Evolutionary conservation across 2,888 invertebrate genomes (phyloP).

Genomic region (Seira sanloemensis): DNA sequence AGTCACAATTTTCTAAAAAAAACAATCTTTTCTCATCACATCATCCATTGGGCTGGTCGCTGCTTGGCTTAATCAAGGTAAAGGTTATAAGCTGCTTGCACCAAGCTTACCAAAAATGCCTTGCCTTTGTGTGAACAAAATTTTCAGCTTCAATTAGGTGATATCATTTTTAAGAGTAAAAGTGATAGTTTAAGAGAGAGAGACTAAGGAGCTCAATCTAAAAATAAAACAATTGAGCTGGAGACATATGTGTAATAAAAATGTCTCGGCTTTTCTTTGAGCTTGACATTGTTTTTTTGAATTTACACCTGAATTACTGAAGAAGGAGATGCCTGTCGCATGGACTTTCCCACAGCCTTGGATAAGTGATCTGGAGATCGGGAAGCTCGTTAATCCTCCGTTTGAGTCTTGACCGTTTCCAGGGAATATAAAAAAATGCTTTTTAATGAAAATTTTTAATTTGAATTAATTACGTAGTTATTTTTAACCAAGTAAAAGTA

Average conservation of each 20-base stretch:
- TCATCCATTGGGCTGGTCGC: neutral
- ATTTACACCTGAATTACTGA: neutral
- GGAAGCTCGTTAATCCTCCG: neutral
- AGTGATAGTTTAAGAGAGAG: neutral
- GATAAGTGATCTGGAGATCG: neutral
- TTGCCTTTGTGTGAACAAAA: neutral
- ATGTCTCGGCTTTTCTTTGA: neutral
- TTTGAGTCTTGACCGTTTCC: neutral
- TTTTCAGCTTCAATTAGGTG: slow-evolving; percentile 1
- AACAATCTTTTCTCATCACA: neutral
- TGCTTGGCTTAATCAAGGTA: no score
- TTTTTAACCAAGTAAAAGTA: no score
- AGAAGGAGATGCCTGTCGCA: neutral
- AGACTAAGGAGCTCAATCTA: neutral
- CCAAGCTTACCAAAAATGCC: neutral
- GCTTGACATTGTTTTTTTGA: neutral
- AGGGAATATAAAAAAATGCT: neutral
- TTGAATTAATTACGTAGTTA: no score
- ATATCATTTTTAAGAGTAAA: slow-evolving; percentile 2
- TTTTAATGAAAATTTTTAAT: neutral
- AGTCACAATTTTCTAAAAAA: neutral
- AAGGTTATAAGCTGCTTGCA: slow-evolving; percentile 12
- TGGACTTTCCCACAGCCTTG: neutral
- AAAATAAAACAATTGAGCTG: slow-evolving; percentile 1
- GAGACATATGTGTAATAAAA: slow-evolving; percentile 16